Percentiles rank a stretch among this genome's conserved stretches.
These are phyloP conservation scores for Idris sp. DNA, from an alignment of 1,140 invertebrate species.

Conservation along the genomic window DNA sequence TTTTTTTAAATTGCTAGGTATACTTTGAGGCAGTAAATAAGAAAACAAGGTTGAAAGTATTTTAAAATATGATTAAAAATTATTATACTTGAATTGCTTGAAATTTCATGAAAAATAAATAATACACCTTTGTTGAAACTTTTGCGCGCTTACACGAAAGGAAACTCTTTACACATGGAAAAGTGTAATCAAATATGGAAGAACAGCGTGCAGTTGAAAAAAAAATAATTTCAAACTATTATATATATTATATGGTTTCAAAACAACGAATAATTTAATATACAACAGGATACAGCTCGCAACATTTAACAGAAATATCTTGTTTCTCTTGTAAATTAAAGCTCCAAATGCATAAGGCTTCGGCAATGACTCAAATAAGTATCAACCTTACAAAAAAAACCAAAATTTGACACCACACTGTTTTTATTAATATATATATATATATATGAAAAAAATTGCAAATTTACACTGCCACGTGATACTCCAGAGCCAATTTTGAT, in stretches of 20 bases:
- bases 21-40: no score
- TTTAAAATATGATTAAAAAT: no score
- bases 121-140: no score
- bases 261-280: constrained; percentile 57
- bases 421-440: no score
- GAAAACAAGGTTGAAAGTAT: no score
- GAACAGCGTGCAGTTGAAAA: constrained; percentile 43
- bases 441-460: no score
- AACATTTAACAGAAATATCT: constrained; percentile 55
- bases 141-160: no score
- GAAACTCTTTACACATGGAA: constrained; percentile 32
- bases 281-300: constrained; percentile 31
- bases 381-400: background rate
- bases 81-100: no score
- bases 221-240: constrained; percentile 56
- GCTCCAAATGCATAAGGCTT: constrained; percentile 31
- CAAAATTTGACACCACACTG: constrained; percentile 1
- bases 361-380: constrained; percentile 28
- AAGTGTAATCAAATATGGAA: constrained; percentile 52
- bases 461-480: no score
- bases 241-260: constrained; percentile 55
- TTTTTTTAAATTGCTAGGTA: no score
- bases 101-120: no score
- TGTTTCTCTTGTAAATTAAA: constrained; percentile 50
- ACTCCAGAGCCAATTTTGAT: no score